Percentiles rank a stretch among this genome's conserved stretches.
These are phyloP conservation scores for Penelope pileata DNA, from an alignment of 2,113 vertebrate genomes.

Conservation along the genomic window DNA sequence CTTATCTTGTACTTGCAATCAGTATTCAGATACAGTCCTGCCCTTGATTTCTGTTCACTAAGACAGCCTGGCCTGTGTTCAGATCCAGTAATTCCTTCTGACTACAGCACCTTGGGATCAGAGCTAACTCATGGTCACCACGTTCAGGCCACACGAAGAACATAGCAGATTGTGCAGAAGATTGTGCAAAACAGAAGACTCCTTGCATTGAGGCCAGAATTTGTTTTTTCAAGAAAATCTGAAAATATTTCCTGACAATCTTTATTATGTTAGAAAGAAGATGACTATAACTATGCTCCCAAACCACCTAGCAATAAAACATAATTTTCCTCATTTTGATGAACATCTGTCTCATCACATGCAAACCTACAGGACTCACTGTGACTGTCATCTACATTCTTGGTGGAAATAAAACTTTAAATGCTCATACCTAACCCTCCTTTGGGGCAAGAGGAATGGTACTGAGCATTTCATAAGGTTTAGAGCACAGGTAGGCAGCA, in stretches of 20 bases:
- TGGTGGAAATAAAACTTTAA: neutral
- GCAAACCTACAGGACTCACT: neutral
- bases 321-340: fast-evolving
- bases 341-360: neutral
- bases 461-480: neutral
- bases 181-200: neutral
- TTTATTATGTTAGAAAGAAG: neutral
- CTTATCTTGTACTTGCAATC: neutral
- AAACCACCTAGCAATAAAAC: neutral
- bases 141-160: neutral
- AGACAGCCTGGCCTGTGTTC: neutral
- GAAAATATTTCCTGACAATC: neutral
- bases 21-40: neutral
- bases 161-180: neutral
- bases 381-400: neutral
- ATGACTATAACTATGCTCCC: neutral
- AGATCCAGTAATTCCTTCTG: neutral
- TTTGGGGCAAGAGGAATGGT: neutral
- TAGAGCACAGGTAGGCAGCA: neutral
- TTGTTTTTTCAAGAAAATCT: neutral
- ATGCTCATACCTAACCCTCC: neutral
- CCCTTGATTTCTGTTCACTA: neutral
- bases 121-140: neutral
- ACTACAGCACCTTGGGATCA: neutral
- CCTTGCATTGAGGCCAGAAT: neutral